Evolutionary conservation across 1,140 invertebrate genomes (phyloP), one percentile per base, ranked within the genome.

Genomic region (Cotesia chilonis): DNA sequence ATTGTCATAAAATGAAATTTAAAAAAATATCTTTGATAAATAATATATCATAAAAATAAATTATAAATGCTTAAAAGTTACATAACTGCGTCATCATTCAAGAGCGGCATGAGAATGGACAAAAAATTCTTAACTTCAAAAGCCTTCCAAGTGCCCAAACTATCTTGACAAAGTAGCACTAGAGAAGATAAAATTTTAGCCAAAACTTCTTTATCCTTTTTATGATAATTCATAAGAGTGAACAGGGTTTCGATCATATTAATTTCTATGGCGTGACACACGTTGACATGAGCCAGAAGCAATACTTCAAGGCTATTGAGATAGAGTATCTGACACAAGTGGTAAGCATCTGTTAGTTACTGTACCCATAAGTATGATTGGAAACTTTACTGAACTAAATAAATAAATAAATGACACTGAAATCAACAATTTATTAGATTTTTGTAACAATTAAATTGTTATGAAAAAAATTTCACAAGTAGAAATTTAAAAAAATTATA

Each of bases 191-290:
- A 60, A 36, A 73, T 47, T 6, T 57, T 63, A 7, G 41, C 61
- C 52, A 81, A 51, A 68, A 82, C 36, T 38, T 47, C 35, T 63
- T 80, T 76, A 36, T 82, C 76, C 69, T 71, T 74, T 70, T 73
- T 75, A 0, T 69, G 6, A 5, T 47, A 47, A 47, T 47, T 47
- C 6, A 83, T 38, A 35, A 83, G 71, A 12, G 9, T 41, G 6
- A 74, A 59, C 6, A 83, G 54, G 20, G 57, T 77, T 52, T 80
- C 76, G 37, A 81, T 78, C 20, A 68, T 63, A 5, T 72, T 72
- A 6, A 72, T 71, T 68, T 79, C 47, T 20, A 81, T 66, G 4
- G 76, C 78, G 9, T 65, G 41, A 28, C 52, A 51, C 4, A 65
- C 51, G 68, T 81, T 74, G 3, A 70, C 38, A n/a, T 76, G 47